Base-by-base conservation (phyloP, 2,888 invertebrate species). In the Lepidocyrtoides sp. region DNA sequence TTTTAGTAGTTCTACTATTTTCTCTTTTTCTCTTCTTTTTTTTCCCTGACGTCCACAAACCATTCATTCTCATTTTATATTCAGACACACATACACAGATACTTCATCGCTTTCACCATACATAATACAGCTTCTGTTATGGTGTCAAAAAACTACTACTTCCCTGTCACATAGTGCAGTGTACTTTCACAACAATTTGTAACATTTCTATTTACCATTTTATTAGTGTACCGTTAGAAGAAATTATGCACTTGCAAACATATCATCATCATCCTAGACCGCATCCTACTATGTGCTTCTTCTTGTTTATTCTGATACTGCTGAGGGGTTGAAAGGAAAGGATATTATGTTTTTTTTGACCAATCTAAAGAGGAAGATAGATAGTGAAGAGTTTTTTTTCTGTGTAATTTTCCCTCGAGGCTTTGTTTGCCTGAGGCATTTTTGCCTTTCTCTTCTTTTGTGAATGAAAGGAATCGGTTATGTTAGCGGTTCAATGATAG, bases 61-160 rank as follows among this genome's bases (percentile, higher is more conserved):
- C 77, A 69, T 89, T 89, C 89, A 89, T 75, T 84, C 90, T 90
- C 90, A 90, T 85, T 90, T 85, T 85, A 85, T 90, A 85, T 90
- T 75, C 90, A 90, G 83, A 84, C 90, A 90, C 57, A 85, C 85
- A 85, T 90, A 36, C 54, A 89, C 66, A 77, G 72, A 72, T 72
- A 75, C 75, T 75, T 72, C n/a, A 48, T 75, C 48, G 48, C 48
- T 48, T 75, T 75, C 48, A 48, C 48, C 48, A 75, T 57, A 85
- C 81, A 77, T 86, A 63, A 17, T 36, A 7, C 7, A 36, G 36
- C 36, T 36, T 36, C 36, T 36, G 2, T n/a, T n/a, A n/a, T n/a
- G n/a, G n/a, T n/a, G n/a, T 36, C 36, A 36, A 36, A 36, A 48
- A n/a, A n/a, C 48, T 26, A 48, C n/a, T 48, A 48, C 36, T 69